Percentiles rank a stretch among this genome's conserved stretches.
Conservation (phyloP, 2,888 invertebrate species). For the Amphipyra berbera region DNA sequence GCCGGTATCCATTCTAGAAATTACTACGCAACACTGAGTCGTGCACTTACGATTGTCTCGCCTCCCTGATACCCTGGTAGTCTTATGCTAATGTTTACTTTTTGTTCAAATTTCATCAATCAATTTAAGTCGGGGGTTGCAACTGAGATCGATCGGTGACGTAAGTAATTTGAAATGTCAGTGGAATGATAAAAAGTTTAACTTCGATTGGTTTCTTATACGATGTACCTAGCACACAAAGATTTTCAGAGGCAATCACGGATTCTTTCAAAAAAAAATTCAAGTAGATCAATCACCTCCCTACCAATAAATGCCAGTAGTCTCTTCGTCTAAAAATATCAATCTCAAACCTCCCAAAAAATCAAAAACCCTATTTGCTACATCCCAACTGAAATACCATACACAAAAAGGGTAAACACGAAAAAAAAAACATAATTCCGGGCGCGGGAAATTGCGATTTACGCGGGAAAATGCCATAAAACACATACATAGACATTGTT, state of each 20-base stretch:
- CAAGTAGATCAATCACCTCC: too few species aligned
- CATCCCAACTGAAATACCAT: constrained; percentile 33
- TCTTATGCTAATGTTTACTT: constrained; percentile 80
- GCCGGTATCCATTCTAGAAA: constrained; percentile 86
- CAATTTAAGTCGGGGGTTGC: constrained; percentile 46
- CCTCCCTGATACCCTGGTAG: constrained; percentile 63
- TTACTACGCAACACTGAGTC: constrained; percentile 87
- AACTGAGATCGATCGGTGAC: constrained; percentile 19
- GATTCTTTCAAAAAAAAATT: too few species aligned
- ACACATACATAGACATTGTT: constrained; percentile 73
- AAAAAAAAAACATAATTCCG: constrained; percentile 55
- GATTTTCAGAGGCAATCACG: not conserved
- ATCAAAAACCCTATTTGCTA: constrained; percentile 23
- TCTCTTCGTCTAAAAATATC: constrained; percentile 12
- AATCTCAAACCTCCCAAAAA: constrained; percentile 3
- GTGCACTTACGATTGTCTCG: constrained; percentile 76
- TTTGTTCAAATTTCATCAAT: constrained; percentile 72
- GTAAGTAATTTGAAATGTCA: constrained; percentile 35
- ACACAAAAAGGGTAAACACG: constrained; percentile 24
- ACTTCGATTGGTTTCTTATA: not conserved
- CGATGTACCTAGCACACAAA: not conserved
- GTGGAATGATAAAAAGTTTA: constrained; percentile 6
- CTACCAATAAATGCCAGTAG: too few species aligned
- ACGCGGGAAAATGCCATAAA: constrained; percentile 60
- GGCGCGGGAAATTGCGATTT: constrained; percentile 61